A percentile compares a stretch with the other conserved stretches of the same genome.
Evolutionary conservation across 2,113 vertebrate genomes (phyloP).

Genomic region (Cranoglanis bouderius): DNA sequence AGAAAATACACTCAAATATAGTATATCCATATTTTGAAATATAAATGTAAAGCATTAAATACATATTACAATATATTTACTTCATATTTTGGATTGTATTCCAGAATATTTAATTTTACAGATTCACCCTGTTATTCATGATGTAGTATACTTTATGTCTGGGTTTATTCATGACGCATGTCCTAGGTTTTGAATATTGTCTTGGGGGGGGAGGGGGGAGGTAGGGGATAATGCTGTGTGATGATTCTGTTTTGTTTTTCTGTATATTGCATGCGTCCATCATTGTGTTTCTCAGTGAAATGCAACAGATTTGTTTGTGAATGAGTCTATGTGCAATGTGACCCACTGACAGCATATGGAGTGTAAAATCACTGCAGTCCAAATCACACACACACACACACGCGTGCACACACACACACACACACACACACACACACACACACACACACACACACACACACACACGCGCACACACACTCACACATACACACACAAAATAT

Average conservation of each 20-base stretch:
- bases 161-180: background rate
- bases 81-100: slow-evolving; percentile 11
- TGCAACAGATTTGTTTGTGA: background rate
- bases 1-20: background rate
- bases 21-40: slow-evolving; percentile 13
- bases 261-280: background rate
- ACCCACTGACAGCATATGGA: slow-evolving; percentile 11
- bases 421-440: background rate
- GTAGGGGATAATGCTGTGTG: background rate
- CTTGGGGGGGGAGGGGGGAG: too few species aligned
- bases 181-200: background rate
- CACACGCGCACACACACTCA: too few species aligned
- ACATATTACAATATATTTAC: background rate
- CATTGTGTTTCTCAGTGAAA: background rate
- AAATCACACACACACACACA: background rate
- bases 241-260: slow-evolving; percentile 2
- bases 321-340: background rate
- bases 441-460: too few species aligned
- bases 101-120: slow-evolving; percentile 5
- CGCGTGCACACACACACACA: too few species aligned
- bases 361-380: slow-evolving; percentile 15
- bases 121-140: background rate
- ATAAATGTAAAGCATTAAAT: background rate
- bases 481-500: background rate
- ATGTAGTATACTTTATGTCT: background rate